A percentile compares a stretch with the other conserved stretches of the same genome.
Conservation (phyloP, 2,888 invertebrate genomes). For the Temnothorax unifasciatus region DNA sequence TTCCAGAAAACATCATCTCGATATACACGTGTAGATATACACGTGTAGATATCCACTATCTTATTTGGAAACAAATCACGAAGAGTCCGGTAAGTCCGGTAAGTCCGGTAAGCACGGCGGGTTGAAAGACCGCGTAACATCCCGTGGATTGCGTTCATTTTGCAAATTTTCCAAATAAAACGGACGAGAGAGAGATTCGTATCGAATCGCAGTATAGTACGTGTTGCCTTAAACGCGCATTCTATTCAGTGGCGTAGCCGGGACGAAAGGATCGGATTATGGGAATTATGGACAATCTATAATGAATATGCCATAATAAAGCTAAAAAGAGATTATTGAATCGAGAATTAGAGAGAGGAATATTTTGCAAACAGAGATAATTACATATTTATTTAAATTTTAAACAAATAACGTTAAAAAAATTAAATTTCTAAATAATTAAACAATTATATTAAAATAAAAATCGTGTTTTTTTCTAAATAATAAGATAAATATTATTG, state of each 20-base stretch:
- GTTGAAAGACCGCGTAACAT: conserved; percentile 77
- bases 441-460: not conserved
- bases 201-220: conserved; percentile 56
- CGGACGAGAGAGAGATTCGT: conserved; percentile 27
- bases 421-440: not conserved
- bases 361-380: not conserved
- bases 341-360: not conserved
- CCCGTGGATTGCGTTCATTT: conserved; percentile 72
- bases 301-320: not conserved
- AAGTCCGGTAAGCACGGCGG: conserved; percentile 58
- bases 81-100: conserved; percentile 56
- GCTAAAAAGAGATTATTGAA: not conserved
- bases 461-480: not conserved
- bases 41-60: conserved; percentile 15
- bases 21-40: no score
- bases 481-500: not conserved
- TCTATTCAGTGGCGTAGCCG: conserved; percentile 57
- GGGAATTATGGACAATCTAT: not conserved
- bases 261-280: not conserved
- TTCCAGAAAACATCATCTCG: conserved; percentile 28
- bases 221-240: conserved; percentile 53
- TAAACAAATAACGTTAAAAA: not conserved
- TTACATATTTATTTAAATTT: not conserved
- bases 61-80: conserved; percentile 75
- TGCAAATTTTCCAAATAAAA: conserved; percentile 64